Base-by-base conservation (phyloP, 2,888 invertebrate species). In the Rhaphigaster nebulosa region DNA sequence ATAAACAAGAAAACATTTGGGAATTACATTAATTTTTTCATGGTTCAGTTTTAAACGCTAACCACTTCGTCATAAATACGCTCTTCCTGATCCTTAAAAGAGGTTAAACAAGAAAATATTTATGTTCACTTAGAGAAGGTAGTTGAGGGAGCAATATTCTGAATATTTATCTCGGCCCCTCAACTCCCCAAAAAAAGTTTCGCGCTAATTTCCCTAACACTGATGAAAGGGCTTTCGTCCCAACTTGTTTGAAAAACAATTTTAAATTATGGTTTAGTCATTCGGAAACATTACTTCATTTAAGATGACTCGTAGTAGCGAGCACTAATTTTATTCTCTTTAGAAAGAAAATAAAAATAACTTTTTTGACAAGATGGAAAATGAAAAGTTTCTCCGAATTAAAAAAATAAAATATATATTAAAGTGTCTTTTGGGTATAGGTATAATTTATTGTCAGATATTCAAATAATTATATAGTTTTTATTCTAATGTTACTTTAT, bases 181-280 rank as follows among this genome's bases (percentile, higher is more conserved):
- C 26, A 13, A 12, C 60, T 23, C 38, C 23, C 13, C 6, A 76
- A 76, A 38, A 76, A 76, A 76, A 76, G 65, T 20, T 76, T 76
- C 34, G 3, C 20, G 18, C 70, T 76, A 76, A 76, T 76, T 76
- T 76, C 70, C 70, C 65, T 65, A 65, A 65, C 65, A 15, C 65
- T 76, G 70, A 76, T 76, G 70, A 38, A 76, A 76, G 70, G 34
- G 34, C 20, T 20, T 34, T 76, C 3, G 26, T 65, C 65, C 29
- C 70, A 76, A 38, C 70, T 76, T 76, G 70, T 38, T 38, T 76
- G 6, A 76, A 76, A 76, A 76, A 76, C 70, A 76, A 76, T 76
- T 76, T 76, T 38, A 38, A 76, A 76, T 76, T n/a, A 60, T 60
- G 60, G n/a, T 56, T n/a, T 60, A 60, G 60, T 12, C 60, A 2